phyloP scores from a whole-genome alignment of 2,797 vertebrate species.

The Dendrocincla tyrannina region DNA sequence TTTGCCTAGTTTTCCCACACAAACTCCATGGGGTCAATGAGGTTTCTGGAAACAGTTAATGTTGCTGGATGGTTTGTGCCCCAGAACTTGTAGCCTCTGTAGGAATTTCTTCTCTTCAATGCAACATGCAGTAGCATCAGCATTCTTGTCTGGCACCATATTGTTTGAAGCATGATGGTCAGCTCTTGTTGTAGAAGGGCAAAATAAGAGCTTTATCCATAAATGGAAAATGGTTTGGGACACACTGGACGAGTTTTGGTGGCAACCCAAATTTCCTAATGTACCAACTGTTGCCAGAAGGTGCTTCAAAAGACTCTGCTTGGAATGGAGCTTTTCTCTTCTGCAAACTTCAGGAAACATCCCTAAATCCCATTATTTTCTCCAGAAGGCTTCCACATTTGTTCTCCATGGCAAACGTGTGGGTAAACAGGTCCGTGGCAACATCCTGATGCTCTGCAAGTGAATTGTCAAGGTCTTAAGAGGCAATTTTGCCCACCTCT shows the following conservation, averaged over 20 bases:
- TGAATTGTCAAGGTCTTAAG: background rate
- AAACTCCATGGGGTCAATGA: rapidly evolving
- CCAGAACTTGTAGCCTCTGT: background rate
- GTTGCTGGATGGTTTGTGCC: rapidly evolving
- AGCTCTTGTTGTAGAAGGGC: background rate
- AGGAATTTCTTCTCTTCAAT: background rate
- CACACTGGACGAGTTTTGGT: background rate
- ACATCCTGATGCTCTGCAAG: rapidly evolving
- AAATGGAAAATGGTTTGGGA: background rate
- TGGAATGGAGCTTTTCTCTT: background rate
- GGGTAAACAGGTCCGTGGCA: background rate
- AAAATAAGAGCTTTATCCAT: background rate
- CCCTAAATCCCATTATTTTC: background rate
- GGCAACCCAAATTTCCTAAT: background rate
- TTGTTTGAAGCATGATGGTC: background rate
- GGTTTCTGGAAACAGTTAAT: background rate
- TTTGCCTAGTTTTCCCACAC: background rate
- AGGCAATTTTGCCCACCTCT: background rate
- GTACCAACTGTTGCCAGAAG: background rate
- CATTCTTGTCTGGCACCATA: background rate
- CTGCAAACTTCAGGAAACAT: background rate
- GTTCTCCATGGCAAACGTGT: background rate
- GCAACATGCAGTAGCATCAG: rapidly evolving
- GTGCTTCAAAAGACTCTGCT: background rate
- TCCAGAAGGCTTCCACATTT: background rate